A percentile compares a stretch with the other conserved stretches of the same genome.
phyloP scores from a whole-genome alignment of 2,113 vertebrate species.

The Scophthalmus maximus region DNA sequence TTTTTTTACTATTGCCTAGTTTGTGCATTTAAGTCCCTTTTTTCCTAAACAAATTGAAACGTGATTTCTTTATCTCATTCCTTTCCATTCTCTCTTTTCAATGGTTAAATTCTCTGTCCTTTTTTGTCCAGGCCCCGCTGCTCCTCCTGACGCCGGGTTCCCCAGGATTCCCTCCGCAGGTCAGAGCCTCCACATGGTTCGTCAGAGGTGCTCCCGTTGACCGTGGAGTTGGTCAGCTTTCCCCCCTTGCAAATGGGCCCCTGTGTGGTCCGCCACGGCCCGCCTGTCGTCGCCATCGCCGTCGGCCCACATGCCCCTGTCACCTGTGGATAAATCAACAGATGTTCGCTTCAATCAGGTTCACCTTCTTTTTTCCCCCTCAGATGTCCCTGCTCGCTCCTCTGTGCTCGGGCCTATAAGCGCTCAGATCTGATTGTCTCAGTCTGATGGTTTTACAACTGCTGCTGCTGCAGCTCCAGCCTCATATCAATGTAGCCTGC shows the following conservation, averaged over 20 bases:
- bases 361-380: constrained; percentile 27
- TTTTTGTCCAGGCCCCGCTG: constrained; percentile 30
- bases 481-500: neutral
- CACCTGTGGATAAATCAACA: constrained; percentile 78
- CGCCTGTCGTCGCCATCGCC: constrained; percentile 56
- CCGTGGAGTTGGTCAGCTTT: constrained; percentile 75
- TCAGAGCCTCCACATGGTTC: constrained; percentile 22
- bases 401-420: constrained; percentile 4
- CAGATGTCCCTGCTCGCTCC: constrained; percentile 21
- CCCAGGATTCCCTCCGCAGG: constrained; percentile 22
- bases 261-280: constrained; percentile 64
- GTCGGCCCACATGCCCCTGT: constrained; percentile 54
- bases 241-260: constrained; percentile 23
- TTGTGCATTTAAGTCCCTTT: no score
- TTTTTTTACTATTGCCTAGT: no score
- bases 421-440: constrained; percentile 43
- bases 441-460: constrained; percentile 57
- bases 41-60: no score
- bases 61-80: no score
- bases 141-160: constrained; percentile 31
- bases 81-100: neutral
- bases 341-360: constrained; percentile 51
- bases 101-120: constrained; percentile 20
- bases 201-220: constrained; percentile 68
- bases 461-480: neutral